Evolutionary conservation across 2,113 vertebrate species (phyloP).

Genomic region (Bubo scandiacus): DNA sequence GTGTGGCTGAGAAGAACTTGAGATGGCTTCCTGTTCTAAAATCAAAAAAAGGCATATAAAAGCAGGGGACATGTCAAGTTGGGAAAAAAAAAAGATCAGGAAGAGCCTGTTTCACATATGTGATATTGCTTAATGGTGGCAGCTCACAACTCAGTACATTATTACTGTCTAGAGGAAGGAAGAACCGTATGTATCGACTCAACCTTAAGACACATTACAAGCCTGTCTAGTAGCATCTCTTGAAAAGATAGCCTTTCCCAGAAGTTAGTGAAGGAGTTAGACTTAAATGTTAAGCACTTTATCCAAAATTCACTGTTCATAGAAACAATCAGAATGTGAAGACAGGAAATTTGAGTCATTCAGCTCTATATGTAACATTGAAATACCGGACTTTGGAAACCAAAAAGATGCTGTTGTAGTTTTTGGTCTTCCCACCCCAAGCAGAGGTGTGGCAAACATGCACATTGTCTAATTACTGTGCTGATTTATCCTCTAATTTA

Average conservation of each 20-base stretch:
- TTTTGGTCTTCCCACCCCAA: background rate
- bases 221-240: background rate
- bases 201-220: background rate
- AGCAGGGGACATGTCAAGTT: background rate
- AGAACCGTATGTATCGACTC: background rate
- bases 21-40: background rate
- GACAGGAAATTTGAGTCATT: background rate
- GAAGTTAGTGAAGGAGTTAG: background rate
- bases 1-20: background rate
- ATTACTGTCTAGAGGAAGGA: background rate
- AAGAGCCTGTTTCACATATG: background rate
- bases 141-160: background rate
- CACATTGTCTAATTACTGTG: background rate
- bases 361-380: background rate
- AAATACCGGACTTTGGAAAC: background rate
- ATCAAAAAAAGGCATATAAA: background rate
- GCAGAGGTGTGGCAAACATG: background rate
- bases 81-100: background rate
- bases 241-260: background rate
- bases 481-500: background rate
- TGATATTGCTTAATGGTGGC: background rate
- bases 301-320: background rate
- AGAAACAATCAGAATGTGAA: background rate
- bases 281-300: slow-evolving; percentile 34
- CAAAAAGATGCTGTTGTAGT: background rate